Percentiles rank a stretch among this genome's conserved stretches.
These are phyloP conservation scores for Hartigia nigra DNA, from an alignment of 2,888 invertebrate species.

Conservation along the genomic window DNA sequence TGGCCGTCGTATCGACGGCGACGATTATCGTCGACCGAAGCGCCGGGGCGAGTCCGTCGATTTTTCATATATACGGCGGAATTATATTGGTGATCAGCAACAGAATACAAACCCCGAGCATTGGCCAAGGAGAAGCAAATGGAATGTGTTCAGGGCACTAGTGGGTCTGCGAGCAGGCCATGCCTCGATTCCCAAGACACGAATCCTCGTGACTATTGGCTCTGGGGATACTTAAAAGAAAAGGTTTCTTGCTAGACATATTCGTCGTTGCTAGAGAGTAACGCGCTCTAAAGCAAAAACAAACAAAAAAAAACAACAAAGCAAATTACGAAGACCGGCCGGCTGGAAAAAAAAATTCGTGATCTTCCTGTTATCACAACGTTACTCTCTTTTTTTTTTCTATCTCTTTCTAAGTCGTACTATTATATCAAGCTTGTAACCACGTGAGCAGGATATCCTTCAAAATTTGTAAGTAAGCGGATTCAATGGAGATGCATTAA, in stretches of 20 bases:
- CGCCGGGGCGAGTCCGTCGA: not conserved
- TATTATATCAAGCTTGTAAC: not conserved
- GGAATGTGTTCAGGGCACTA: slow-evolving; percentile 59
- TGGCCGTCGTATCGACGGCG: not conserved
- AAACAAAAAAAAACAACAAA: not conserved
- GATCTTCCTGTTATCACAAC: not conserved
- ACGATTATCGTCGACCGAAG: not conserved
- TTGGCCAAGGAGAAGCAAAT: slow-evolving; percentile 59
- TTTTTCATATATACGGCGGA: slow-evolving; percentile 3
- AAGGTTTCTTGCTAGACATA: slow-evolving; percentile 55
- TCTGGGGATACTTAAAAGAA: slow-evolving; percentile 59
- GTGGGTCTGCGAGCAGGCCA: slow-evolving; percentile 59
- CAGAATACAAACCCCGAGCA: slow-evolving; percentile 59
- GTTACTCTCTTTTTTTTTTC: not conserved
- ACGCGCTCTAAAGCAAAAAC: not conserved
- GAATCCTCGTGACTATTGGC: slow-evolving; percentile 58
- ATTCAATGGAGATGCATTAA: not conserved
- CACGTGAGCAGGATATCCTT: not conserved
- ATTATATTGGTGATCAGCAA: slow-evolving; percentile 54
- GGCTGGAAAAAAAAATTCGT: not conserved
- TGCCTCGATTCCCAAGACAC: slow-evolving; percentile 58
- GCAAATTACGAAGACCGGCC: not conserved
- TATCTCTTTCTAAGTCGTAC: not conserved
- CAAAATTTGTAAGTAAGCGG: not conserved
- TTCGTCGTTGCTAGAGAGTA: not conserved